Evolutionary conservation across 2,797 vertebrate genomes (phyloP), one percentile per base, ranked within the genome.

Genomic region (Chaunax sp.): DNA sequence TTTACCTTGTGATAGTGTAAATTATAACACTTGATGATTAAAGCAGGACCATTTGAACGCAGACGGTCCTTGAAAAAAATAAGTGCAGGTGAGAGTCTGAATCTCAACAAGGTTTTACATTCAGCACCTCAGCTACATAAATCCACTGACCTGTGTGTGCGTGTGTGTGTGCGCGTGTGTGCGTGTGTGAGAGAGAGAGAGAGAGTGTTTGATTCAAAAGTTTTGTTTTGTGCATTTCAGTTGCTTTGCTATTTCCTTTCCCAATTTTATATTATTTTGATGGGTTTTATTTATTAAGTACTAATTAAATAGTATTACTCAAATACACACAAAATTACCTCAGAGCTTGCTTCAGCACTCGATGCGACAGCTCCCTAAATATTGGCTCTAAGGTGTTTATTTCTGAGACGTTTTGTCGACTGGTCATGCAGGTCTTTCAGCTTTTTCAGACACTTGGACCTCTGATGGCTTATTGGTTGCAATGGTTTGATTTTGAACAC

Each of bases 11-110:
- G 64, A 69, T 77, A 20, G 30, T 75, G 59, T 81, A 76, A 82
- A 88, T 87, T 64, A 82, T 81, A 69, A 69, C 58, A 77, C 52
- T 79, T 83, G 78, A 83, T 46, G 40, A 78, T 79, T 59, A 78
- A 82, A 79, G 69, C 54, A 30, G 46, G 43, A 77, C 72, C 74
- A 23, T 58, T 77, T 50, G 43, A 73, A 72, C 41, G 68, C 38
- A 69, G 54, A 14, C 33, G 4, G 37, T 54, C 75, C 66, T 71
- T 49, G n/a, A 41, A 59, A 64, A 61, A 74, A 37, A 26, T 20
- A 68, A 77, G 68, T 75, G 35, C 53, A 43, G 47, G 53, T 13
- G n/a, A n/a, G 59, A 37, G 52, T 58, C 61, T 62, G 2, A 20
- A 38, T 69, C 75, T 78, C 26, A 51, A 3, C 19, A 35, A 4